These are phyloP conservation scores for Meloidogyne chitwoodi DNA, from an alignment of 1,140 invertebrate genomes.

Conservation along the genomic window DNA sequence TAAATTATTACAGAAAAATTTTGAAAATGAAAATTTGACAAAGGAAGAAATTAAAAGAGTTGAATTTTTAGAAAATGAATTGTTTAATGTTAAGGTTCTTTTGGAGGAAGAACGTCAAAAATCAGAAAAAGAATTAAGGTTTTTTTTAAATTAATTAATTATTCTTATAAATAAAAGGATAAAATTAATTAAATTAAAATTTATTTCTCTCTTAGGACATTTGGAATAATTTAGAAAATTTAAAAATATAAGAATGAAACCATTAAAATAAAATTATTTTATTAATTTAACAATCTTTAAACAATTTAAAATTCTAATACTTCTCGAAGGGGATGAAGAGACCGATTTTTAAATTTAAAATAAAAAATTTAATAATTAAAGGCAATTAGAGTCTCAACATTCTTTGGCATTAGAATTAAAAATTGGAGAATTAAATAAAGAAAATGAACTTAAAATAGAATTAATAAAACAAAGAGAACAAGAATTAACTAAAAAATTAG, in stretches of 20 bases:
- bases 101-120: constrained; percentile 13
- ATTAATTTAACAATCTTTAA: too few species aligned
- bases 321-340: too few species aligned
- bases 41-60: not conserved
- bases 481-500: constrained; percentile 10
- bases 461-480: constrained; percentile 19
- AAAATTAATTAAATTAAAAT: too few species aligned
- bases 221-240: too few species aligned
- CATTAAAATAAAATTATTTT: too few species aligned
- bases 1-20: not conserved
- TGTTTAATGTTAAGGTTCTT: constrained; percentile 15
- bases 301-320: too few species aligned
- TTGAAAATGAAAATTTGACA: too few species aligned
- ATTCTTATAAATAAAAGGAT: too few species aligned
- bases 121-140: constrained; percentile 66
- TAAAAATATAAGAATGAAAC: too few species aligned
- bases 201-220: too few species aligned
- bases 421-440: constrained; percentile 10
- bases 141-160: too few species aligned
- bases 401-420: constrained; percentile 9
- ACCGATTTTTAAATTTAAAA: not conserved
- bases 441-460: constrained; percentile 26
- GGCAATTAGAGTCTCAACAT: constrained; percentile 14
- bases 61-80: constrained; percentile 14
- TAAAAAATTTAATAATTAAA: not conserved